These are phyloP conservation scores for Pterostichus niger DNA, from an alignment of 2,888 invertebrate species.

Conservation along the genomic window DNA sequence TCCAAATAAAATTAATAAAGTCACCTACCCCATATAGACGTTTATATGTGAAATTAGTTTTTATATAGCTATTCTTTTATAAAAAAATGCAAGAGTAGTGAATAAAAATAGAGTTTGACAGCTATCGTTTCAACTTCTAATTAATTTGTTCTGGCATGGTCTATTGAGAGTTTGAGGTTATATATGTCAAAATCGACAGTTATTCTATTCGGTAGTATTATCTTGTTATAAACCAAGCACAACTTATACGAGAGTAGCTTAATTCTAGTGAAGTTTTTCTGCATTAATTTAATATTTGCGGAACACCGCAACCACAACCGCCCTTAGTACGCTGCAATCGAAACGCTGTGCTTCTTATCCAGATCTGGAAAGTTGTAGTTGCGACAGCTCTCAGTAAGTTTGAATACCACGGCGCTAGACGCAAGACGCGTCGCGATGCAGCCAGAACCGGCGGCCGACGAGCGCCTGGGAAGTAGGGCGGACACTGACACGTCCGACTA, in stretches of 20 bases:
- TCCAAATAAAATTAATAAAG: no score
- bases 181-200: no score
- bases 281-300: conserved; percentile 42
- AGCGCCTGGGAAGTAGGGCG: conserved; percentile 21
- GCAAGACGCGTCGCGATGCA: not conserved
- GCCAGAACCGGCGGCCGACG: not conserved
- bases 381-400: conserved; percentile 37
- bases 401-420: conserved; percentile 26
- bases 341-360: conserved; percentile 35
- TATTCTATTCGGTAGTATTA: no score
- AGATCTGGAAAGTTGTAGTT: conserved; percentile 37
- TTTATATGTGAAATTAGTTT: no score
- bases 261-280: conserved; percentile 24
- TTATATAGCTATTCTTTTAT: no score
- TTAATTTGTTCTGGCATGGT: no score
- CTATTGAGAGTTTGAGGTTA: no score
- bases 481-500: conserved; percentile 32
- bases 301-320: conserved; percentile 27
- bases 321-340: conserved; percentile 32
- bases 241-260: conserved; percentile 1
- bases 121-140: no score
- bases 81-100: no score
- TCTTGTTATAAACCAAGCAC: no score
- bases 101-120: no score
- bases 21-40: no score